Conservation (phyloP, 2,113 vertebrate species). For the Varanus komodoensis region DNA sequence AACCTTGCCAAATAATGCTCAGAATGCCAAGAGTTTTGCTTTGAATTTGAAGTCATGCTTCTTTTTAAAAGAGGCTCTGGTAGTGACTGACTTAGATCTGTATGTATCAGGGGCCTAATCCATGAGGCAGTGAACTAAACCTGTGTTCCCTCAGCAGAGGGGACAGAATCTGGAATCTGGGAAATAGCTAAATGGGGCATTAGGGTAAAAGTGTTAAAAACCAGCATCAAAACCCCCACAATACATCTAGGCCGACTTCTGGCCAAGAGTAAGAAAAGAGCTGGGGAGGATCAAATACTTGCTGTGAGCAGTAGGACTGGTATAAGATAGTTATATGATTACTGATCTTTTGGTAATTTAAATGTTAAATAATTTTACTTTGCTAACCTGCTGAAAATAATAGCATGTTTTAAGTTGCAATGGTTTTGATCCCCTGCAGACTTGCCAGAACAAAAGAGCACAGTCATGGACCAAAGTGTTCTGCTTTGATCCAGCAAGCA, state of each 20-base stretch:
- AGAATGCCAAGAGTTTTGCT: neutral
- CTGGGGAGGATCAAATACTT: neutral
- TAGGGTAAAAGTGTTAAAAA: neutral
- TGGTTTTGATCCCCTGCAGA: neutral
- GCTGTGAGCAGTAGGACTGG: neutral
- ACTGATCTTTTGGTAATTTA: neutral
- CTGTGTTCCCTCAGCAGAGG: neutral
- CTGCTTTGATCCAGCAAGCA: too few species aligned
- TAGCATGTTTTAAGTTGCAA: neutral
- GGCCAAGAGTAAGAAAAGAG: neutral
- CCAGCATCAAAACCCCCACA: neutral
- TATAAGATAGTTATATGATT: neutral
- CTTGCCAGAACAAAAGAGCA: neutral
- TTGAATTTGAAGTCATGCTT: neutral
- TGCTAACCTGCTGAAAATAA: neutral
- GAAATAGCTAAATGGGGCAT: neutral
- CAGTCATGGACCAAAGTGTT: neutral
- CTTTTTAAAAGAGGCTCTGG: neutral
- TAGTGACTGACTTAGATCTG: neutral
- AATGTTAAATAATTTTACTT: neutral
- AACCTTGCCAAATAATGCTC: neutral
- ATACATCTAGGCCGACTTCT: neutral
- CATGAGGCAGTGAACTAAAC: neutral
- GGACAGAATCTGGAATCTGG: neutral
- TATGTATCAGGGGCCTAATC: neutral